A percentile compares a stretch with the other conserved stretches of the same genome.
These are phyloP conservation scores for Trichopoda pennipes DNA, from an alignment of 2,888 invertebrate species.

Conservation along the genomic window DNA sequence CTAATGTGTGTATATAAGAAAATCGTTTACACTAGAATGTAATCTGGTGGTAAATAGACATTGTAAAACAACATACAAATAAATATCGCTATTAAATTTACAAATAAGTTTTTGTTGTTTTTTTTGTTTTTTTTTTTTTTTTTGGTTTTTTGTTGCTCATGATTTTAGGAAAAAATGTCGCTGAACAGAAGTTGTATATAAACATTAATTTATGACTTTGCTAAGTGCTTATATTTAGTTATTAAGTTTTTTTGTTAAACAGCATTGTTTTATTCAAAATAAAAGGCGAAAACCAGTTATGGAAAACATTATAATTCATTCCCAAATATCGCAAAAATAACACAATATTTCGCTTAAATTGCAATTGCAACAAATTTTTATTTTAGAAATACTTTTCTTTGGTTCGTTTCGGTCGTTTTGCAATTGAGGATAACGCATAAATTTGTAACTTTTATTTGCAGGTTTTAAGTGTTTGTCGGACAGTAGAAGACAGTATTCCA, in stretches of 20 bases:
- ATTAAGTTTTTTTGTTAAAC: background rate
- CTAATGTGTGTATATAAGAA: background rate
- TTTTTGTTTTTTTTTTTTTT: background rate
- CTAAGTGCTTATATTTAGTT: slow-evolving; percentile 36
- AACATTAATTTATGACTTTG: slow-evolving; percentile 51
- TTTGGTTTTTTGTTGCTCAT: too few relatives aligned
- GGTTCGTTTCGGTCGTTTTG: background rate
- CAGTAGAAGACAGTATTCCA: slow-evolving; percentile 59
- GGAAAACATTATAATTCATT: background rate
- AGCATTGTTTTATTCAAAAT: background rate
- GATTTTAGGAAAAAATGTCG: too few relatives aligned
- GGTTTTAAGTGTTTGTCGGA: slow-evolving; percentile 53
- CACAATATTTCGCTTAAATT: background rate
- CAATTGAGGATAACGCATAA: too few relatives aligned
- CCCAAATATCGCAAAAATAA: background rate
- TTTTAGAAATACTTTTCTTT: background rate
- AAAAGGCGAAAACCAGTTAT: background rate
- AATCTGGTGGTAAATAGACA: slow-evolving; percentile 43
- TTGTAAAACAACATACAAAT: slow-evolving; percentile 26
- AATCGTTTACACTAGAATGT: slow-evolving; percentile 13
- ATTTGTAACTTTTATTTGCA: too few relatives aligned
- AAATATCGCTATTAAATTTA: slow-evolving; percentile 32
- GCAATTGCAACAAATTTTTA: background rate
- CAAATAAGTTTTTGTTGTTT: background rate
- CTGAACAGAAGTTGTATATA: background rate